A percentile compares a stretch with the other conserved stretches of the same genome.
Evolutionary conservation across 2,888 invertebrate species (phyloP).

Genomic region (Campaea margaritaria): DNA sequence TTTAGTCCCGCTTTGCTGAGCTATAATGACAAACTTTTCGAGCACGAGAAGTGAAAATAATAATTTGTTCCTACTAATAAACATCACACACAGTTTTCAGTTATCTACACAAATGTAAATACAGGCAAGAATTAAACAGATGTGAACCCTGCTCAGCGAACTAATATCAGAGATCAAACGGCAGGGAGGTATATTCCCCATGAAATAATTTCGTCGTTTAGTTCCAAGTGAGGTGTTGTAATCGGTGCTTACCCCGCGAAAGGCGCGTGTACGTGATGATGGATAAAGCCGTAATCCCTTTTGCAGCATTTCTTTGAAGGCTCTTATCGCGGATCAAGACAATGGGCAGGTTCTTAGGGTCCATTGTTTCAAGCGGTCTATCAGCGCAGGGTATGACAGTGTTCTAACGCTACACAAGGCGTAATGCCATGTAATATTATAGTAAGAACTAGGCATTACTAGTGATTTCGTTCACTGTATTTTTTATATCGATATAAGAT

Average conservation of each 20-base stretch:
- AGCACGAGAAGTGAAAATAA: no score
- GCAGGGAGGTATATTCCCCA: slow-evolving; percentile 19
- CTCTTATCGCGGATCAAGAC: slow-evolving; percentile 48
- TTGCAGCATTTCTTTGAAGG: slow-evolving; percentile 49
- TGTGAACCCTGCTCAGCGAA: slow-evolving; percentile 1
- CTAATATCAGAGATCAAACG: slow-evolving; percentile 20
- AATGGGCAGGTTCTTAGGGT: slow-evolving; percentile 32
- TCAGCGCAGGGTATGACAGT: slow-evolving; percentile 11
- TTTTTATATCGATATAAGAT: no score
- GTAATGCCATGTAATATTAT: no score
- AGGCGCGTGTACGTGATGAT: slow-evolving; percentile 39
- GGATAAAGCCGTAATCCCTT: slow-evolving; percentile 47
- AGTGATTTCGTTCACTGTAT: no score
- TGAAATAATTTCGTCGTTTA: slow-evolving; percentile 25
- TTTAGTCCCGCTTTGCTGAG: no score
- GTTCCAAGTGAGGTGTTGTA: slow-evolving; percentile 37
- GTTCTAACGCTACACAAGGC: not conserved
- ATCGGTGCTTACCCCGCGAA: slow-evolving; percentile 33
- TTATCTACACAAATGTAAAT: not conserved
- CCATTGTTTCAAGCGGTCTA: slow-evolving; percentile 42
- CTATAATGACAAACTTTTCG: no score
- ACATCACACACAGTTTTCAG: not conserved
- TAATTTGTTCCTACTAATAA: not conserved
- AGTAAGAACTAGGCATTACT: no score
- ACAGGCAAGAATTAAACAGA: not conserved